A percentile compares a stretch with the other conserved stretches of the same genome.
These are phyloP conservation scores for Lamprologus tigripictilis DNA, from an alignment of 2,113 vertebrate species.

Conservation along the genomic window DNA sequence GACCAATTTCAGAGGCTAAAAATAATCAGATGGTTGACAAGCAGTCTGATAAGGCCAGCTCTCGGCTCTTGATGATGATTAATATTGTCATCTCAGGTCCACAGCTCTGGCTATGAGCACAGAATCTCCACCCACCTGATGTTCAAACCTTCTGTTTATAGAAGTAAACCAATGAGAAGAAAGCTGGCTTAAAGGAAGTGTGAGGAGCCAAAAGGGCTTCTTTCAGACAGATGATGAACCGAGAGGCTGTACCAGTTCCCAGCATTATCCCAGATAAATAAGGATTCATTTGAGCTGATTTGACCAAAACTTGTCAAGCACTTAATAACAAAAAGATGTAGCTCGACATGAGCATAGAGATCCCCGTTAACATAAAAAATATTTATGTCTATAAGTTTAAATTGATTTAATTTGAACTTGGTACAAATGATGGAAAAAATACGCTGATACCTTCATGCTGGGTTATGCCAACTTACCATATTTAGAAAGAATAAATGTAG, in stretches of 20 bases:
- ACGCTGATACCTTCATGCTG: neutral
- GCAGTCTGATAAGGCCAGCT: neutral
- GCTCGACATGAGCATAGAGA: neutral
- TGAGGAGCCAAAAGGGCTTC: neutral
- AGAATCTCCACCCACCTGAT: neutral
- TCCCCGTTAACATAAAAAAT: neutral
- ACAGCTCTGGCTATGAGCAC: neutral
- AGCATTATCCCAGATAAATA: neutral
- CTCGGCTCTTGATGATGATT: rapidly evolving
- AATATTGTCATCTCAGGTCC: neutral
- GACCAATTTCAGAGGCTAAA: neutral
- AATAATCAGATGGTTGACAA: neutral
- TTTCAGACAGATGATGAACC: neutral
- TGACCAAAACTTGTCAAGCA: rapidly evolving
- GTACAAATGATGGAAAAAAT: no score
- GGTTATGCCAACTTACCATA: neutral
- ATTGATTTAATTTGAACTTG: neutral
- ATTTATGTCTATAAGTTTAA: neutral
- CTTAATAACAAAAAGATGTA: neutral
- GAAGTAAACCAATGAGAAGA: neutral
- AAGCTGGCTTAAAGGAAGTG: neutral
- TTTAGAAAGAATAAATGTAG: neutral
- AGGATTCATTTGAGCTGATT: neutral
- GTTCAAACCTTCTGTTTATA: neutral
- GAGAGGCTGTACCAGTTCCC: neutral